phyloP scores from a whole-genome alignment of 2,113 vertebrate genomes.

The Passer montanus region DNA sequence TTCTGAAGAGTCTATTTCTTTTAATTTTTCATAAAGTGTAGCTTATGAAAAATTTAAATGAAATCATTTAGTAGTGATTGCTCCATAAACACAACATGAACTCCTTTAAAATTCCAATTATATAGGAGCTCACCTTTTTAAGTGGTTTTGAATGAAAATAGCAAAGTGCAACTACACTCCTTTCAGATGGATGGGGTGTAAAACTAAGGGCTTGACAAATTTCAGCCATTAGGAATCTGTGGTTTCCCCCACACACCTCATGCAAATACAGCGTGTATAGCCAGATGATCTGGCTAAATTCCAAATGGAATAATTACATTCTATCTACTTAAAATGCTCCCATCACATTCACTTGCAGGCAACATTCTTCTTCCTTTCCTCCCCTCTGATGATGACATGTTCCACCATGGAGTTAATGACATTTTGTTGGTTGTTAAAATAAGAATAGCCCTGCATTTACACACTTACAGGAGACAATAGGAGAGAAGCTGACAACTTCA shows the following conservation, averaged over 20 bases:
- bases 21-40: conserved; percentile 71
- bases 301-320: conserved; percentile 10
- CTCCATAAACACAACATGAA: conserved; percentile 67
- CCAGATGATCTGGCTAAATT: conserved; percentile 11
- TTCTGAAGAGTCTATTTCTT: conserved; percentile 64
- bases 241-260: neutral
- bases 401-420: neutral
- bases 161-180: neutral
- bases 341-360: neutral
- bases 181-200: neutral
- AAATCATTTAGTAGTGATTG: conserved; percentile 72
- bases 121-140: conserved; percentile 55
- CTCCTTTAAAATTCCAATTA: conserved; percentile 70
- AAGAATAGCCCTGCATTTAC: neutral
- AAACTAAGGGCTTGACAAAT: conserved; percentile 1
- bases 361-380: neutral
- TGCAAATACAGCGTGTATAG: neutral
- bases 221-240: neutral
- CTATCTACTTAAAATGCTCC: neutral
- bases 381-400: rapidly evolving
- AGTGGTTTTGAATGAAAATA: conserved; percentile 38
- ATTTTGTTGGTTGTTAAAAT: neutral
- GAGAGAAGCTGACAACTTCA: neutral
- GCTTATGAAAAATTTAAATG: conserved; percentile 71
- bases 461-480: neutral